Conservation (phyloP, 2,113 vertebrate species). For the Macrotus californicus region DNA sequence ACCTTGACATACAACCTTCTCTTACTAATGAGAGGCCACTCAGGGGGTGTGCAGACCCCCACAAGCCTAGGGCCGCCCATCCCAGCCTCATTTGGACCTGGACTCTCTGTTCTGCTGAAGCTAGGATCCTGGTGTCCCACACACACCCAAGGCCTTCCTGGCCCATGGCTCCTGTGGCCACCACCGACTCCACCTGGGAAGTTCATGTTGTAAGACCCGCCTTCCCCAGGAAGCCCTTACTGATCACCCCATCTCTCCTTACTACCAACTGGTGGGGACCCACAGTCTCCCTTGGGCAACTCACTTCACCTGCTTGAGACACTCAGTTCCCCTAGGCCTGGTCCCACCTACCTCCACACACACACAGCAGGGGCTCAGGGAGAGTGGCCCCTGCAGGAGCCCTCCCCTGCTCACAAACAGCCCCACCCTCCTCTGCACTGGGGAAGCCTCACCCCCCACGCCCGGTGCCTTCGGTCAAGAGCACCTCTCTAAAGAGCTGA, state of each 20-base stretch:
- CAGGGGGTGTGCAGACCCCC: neutral
- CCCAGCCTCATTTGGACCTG: neutral
- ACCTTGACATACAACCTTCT: neutral
- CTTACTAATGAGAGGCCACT: neutral
- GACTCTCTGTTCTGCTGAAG: neutral
- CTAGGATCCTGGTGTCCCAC: neutral
- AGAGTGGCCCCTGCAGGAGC: neutral
- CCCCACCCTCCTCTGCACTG: neutral
- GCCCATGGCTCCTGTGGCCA: neutral
- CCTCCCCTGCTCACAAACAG: neutral
- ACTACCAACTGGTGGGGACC: neutral
- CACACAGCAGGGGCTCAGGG: neutral
- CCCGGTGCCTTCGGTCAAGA: neutral
- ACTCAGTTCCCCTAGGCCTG: neutral
- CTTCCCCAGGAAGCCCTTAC: neutral
- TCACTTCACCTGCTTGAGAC: neutral
- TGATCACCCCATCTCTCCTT: neutral
- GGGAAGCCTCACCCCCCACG: neutral
- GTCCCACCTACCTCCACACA: neutral
- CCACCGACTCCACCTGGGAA: neutral
- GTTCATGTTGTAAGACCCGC: neutral
- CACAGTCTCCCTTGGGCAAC: neutral
- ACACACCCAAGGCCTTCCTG: neutral
- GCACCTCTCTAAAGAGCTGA: neutral
- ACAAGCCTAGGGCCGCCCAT: neutral